phyloP scores from a whole-genome alignment of 2,797 vertebrate genomes.

The Peromyscus attwateri region DNA sequence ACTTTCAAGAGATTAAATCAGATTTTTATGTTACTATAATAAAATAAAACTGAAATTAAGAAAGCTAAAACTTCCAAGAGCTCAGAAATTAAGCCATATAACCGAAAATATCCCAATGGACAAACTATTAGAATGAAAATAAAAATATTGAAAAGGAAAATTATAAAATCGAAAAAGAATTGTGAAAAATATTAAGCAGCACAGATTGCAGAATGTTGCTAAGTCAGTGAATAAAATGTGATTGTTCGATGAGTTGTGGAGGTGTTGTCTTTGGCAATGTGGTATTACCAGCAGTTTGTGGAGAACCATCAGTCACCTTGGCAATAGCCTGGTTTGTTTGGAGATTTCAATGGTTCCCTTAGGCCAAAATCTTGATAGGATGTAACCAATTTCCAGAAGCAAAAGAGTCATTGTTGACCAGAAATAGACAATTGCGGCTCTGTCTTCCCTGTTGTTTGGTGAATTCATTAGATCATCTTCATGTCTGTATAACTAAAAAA shows the following conservation, averaged over 20 bases:
- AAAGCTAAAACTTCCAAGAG: not conserved
- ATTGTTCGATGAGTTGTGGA: not conserved
- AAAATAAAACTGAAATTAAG: slow-evolving; percentile 13
- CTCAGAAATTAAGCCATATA: slow-evolving; percentile 8
- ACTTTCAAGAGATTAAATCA: slow-evolving; percentile 3
- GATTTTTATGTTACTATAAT: not conserved
- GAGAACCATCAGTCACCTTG: not conserved
- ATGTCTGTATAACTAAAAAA: not conserved
- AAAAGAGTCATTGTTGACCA: not conserved
- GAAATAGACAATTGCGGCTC: not conserved
- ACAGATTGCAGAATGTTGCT: not conserved
- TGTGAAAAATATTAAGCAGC: not conserved
- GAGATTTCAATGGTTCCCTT: not conserved
- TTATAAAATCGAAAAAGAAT: not conserved
- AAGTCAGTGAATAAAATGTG: not conserved
- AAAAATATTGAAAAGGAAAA: not conserved
- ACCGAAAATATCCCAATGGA: not conserved
- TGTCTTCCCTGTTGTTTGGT: not conserved
- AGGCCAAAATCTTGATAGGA: not conserved
- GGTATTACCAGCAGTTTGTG: not conserved
- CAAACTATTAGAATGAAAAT: not conserved
- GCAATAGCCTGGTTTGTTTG: not conserved
- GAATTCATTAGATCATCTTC: not conserved
- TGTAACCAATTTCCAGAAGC: not conserved
- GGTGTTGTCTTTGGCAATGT: not conserved